Conservation (phyloP, 2,888 invertebrate genomes). For the Timandra comae region DNA sequence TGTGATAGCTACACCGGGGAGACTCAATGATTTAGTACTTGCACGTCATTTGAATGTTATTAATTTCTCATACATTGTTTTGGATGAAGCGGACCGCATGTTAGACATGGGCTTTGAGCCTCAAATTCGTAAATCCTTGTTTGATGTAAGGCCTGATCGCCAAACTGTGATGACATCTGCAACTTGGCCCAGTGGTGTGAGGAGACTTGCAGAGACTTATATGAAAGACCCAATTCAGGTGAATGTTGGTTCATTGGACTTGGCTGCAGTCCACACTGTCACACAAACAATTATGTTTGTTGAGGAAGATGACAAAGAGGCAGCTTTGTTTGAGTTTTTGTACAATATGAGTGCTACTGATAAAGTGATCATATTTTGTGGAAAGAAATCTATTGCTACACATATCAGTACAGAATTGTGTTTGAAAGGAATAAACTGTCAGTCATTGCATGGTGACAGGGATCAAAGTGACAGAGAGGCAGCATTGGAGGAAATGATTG, state of each 20-base stretch:
- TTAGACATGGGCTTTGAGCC: slow-evolving; percentile 92
- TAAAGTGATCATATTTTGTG: slow-evolving; percentile 94
- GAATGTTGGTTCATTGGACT: slow-evolving; percentile 90
- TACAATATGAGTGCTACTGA: slow-evolving; percentile 82
- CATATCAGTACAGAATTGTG: slow-evolving; percentile 88
- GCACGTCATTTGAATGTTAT: slow-evolving; percentile 83
- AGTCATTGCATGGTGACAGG: slow-evolving; percentile 92
- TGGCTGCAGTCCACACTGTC: slow-evolving; percentile 93
- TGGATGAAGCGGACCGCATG: slow-evolving; percentile 96
- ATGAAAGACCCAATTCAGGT: slow-evolving; percentile 94
- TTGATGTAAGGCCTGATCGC: slow-evolving; percentile 89
- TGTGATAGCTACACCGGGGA: slow-evolving; percentile 95
- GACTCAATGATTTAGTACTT: slow-evolving; percentile 92
- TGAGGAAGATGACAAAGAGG: slow-evolving; percentile 82
- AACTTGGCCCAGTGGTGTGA: slow-evolving; percentile 94
- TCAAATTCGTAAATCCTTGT: slow-evolving; percentile 88
- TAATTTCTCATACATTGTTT: slow-evolving; percentile 89
- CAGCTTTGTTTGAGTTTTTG: slow-evolving; percentile 82
- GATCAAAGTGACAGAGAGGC: slow-evolving; percentile 87
- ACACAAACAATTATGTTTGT: slow-evolving; percentile 86
- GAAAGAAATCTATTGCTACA: slow-evolving; percentile 89
- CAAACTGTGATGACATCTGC: slow-evolving; percentile 99
- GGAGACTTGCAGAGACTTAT: slow-evolving; percentile 89
- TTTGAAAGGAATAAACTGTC: slow-evolving; percentile 81
- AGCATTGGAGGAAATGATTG: slow-evolving; percentile 89